Evolutionary conservation across 2,797 vertebrate genomes (phyloP).

Genomic region (Nyctibius grandis): DNA sequence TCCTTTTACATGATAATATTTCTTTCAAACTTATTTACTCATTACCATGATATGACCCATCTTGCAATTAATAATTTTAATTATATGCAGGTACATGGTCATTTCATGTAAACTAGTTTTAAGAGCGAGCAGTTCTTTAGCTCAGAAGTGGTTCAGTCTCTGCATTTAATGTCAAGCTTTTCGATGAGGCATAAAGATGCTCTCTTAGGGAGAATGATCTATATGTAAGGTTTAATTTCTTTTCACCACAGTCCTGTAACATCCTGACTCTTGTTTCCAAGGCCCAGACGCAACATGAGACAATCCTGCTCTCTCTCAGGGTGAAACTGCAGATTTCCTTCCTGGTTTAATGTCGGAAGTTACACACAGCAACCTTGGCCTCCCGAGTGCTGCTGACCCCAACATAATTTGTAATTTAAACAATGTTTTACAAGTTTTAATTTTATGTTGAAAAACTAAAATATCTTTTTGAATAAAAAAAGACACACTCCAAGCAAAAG

Average conservation of each 20-base stretch:
- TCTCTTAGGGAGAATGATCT: neutral
- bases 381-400: neutral
- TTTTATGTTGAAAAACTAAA: neutral
- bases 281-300: neutral
- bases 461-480: neutral
- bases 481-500: neutral
- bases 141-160: neutral
- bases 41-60: neutral
- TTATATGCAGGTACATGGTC: neutral
- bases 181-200: neutral
- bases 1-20: neutral
- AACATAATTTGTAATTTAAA: neutral
- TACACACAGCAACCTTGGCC: slow-evolving; percentile 21
- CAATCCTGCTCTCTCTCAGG: slow-evolving; percentile 12
- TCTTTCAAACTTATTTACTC: neutral
- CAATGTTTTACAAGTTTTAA: neutral
- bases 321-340: slow-evolving; percentile 76
- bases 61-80: neutral
- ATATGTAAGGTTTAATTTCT: neutral
- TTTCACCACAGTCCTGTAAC: neutral
- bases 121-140: neutral
- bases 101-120: neutral
- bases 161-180: neutral
- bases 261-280: slow-evolving; percentile 13
- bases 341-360: slow-evolving; percentile 61